A percentile compares a stretch with the other conserved stretches of the same genome.
phyloP scores from a whole-genome alignment of 2,113 vertebrate species.

The Malurus cyaneus region DNA sequence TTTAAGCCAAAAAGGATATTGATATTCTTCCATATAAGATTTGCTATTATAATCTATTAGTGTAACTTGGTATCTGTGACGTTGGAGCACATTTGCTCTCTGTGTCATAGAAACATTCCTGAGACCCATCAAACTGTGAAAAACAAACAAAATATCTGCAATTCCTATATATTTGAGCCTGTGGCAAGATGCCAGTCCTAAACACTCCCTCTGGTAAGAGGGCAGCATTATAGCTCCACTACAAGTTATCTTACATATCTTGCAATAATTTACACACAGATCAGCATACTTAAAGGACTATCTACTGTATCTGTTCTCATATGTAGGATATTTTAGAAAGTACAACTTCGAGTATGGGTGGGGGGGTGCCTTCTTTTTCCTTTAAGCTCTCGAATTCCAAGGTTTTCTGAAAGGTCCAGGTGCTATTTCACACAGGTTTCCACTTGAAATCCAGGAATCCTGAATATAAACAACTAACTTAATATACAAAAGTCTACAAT shows the following conservation, averaged over 20 bases:
- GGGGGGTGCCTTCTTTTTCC: not conserved
- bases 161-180: not conserved
- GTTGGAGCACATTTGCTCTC: not conserved
- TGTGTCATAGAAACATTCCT: not conserved
- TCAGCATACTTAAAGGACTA: not conserved
- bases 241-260: not conserved
- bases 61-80: not conserved
- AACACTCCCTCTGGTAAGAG: not conserved
- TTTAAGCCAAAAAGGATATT: not conserved
- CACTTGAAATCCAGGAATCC: not conserved
- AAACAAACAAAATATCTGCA: not conserved
- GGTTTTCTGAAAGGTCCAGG: not conserved
- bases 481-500: not conserved
- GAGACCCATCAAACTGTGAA: not conserved
- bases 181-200: not conserved
- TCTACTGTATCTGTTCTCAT: not conserved
- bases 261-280: not conserved
- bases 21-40: not conserved
- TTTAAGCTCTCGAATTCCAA: not conserved
- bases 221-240: not conserved
- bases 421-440: not conserved
- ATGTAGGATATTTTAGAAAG: not conserved
- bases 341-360: rapidly evolving
- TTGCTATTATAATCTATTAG: not conserved
- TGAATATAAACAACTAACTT: not conserved